phyloP scores from a whole-genome alignment of 1,140 invertebrate species.

The Maniola jurtina region DNA sequence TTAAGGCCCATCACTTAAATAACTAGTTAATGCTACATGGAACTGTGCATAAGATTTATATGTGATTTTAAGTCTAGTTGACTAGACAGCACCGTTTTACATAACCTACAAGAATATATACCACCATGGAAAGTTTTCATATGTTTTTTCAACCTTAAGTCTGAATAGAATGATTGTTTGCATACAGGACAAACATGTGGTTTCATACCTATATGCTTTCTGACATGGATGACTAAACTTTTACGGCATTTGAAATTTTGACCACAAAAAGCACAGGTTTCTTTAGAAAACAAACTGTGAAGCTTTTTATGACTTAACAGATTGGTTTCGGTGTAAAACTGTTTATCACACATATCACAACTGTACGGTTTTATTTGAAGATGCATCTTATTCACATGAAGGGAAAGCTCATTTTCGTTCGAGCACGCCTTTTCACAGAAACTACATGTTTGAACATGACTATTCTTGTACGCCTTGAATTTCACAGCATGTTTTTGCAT shows the following conservation, averaged over 20 bases:
- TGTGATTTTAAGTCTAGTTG: conserved; percentile 55
- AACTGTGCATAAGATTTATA: conserved; percentile 54
- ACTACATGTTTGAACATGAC: conserved; percentile 50
- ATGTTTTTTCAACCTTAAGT: conserved; percentile 47
- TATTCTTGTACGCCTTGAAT: conserved; percentile 36
- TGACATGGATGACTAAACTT: conserved; percentile 59
- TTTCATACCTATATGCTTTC: conserved; percentile 62
- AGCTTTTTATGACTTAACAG: conserved; percentile 59
- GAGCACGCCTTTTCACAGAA: conserved; percentile 64
- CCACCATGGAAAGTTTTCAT: conserved; percentile 63
- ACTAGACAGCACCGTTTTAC: conserved; percentile 49
- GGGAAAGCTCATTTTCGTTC: conserved; percentile 58
- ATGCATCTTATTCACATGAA: conserved; percentile 68
- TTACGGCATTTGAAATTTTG: conserved; percentile 56
- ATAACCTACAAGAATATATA: conserved; percentile 55
- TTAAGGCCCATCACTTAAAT: too few relatives aligned
- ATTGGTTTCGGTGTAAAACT: conserved; percentile 62
- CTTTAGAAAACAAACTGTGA: conserved; percentile 50
- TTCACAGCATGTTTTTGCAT: conserved; percentile 56
- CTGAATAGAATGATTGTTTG: conserved; percentile 52
- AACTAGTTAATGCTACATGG: conserved; percentile 41
- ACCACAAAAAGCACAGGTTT: conserved; percentile 58
- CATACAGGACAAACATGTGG: conserved; percentile 59
- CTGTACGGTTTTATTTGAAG: conserved; percentile 69
- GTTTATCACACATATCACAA: conserved; percentile 67